phyloP scores from a whole-genome alignment of 2,888 invertebrate genomes.

The Tridacna crocea region DNA sequence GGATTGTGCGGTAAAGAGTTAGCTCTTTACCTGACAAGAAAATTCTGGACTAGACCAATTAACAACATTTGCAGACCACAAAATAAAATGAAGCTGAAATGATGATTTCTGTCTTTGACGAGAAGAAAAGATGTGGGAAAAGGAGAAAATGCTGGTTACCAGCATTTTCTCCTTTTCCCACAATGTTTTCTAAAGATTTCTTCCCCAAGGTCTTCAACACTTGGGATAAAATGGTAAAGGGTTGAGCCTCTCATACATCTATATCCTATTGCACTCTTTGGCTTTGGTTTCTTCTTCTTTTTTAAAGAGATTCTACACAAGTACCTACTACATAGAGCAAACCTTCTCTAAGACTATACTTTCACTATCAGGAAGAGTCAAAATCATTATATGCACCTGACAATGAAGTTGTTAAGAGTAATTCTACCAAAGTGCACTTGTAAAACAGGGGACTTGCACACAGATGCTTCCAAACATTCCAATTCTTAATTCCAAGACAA shows the following conservation, averaged over 20 bases:
- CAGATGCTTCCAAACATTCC: too few species aligned
- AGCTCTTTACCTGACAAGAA: background rate
- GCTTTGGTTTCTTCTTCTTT: too few species aligned
- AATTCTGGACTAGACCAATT: background rate
- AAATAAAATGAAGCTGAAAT: background rate
- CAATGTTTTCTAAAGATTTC: background rate
- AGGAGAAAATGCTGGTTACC: background rate
- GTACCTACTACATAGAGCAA: too few species aligned
- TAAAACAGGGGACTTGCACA: too few species aligned
- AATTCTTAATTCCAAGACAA: too few species aligned
- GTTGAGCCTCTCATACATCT: background rate
- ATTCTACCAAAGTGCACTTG: too few species aligned
- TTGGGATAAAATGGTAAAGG: background rate
- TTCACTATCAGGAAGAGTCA: too few species aligned
- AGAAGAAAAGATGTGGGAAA: background rate
- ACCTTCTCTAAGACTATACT: too few species aligned
- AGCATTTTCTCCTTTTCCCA: background rate
- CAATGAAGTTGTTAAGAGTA: too few species aligned
- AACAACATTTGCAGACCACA: background rate
- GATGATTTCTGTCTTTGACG: background rate
- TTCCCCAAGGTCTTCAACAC: background rate
- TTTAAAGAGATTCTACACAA: too few species aligned
- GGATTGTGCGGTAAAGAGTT: background rate
- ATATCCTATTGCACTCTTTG: background rate
- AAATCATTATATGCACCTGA: too few species aligned